Percentiles rank a stretch among this genome's conserved stretches.
phyloP scores from a whole-genome alignment of 2,797 vertebrate species.

The Esox lucius region DNA sequence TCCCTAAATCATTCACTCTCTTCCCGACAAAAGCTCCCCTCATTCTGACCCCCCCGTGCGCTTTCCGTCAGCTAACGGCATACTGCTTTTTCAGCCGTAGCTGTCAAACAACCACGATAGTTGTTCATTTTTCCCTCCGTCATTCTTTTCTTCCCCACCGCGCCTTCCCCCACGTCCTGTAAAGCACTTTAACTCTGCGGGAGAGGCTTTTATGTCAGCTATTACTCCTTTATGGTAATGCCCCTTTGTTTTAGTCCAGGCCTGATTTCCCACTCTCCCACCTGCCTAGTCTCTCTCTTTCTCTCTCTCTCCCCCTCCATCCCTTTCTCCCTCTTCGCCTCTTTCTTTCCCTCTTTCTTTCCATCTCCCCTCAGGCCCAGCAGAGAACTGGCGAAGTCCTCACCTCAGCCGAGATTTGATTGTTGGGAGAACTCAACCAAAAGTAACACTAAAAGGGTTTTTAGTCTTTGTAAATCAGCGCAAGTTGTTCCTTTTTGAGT shows the following conservation, averaged over 20 bases:
- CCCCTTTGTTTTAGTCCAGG: conserved; percentile 58
- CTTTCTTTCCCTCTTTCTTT: neutral
- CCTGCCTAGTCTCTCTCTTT: conserved; percentile 12
- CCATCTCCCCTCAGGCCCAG: neutral
- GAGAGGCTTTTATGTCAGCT: conserved; percentile 69
- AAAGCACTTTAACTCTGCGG: conserved; percentile 73
- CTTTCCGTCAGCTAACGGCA: conserved; percentile 41
- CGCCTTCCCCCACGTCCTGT: conserved; percentile 44
- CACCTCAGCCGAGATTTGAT: conserved; percentile 54
- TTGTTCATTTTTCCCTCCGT: conserved; percentile 67
- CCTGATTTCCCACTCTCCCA: neutral
- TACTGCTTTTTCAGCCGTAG: conserved; percentile 56
- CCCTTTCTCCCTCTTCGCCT: neutral
- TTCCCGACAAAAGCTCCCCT: conserved; percentile 61
- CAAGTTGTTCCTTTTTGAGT: conserved; percentile 29
- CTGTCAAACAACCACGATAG: conserved; percentile 55
- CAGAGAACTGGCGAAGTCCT: conserved; percentile 7
- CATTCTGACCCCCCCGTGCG: conserved; percentile 5
- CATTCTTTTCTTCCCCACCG: conserved; percentile 62
- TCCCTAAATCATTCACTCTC: conserved; percentile 31
- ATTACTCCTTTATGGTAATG: conserved; percentile 69
- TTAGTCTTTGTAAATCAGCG: conserved; percentile 57
- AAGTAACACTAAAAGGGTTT: conserved; percentile 67
- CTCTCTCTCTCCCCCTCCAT: neutral
- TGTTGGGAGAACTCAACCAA: conserved; percentile 53